Evolutionary conservation across 2,113 vertebrate species (phyloP).

Genomic region (Nothobranchius furzeri): DNA sequence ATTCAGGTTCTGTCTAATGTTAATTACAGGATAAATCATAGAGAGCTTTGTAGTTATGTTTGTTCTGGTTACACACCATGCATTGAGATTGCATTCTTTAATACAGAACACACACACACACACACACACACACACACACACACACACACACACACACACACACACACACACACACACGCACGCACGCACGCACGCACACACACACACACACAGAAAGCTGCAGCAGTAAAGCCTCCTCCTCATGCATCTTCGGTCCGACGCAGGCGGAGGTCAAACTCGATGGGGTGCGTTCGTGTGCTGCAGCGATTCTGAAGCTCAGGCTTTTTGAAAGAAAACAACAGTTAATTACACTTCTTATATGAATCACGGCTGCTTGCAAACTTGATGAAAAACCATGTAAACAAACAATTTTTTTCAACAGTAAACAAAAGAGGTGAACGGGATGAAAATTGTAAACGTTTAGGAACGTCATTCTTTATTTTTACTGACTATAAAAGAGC

Average conservation of each 20-base stretch:
- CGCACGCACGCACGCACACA: no score
- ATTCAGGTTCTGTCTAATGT: constrained; percentile 13
- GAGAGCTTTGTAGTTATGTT: neutral
- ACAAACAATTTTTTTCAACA: no score
- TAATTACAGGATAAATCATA: constrained; percentile 20
- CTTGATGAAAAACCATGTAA: no score
- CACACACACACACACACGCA: neutral
- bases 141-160: neutral
- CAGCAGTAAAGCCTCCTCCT: constrained; percentile 6
- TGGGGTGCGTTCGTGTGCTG: constrained; percentile 1
- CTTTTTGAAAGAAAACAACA: no score
- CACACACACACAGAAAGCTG: neutral
- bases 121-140: no score
- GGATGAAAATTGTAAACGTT: no score
- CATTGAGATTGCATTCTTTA: neutral
- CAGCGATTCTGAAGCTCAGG: neutral
- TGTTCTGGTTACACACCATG: constrained; percentile 6
- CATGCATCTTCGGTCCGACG: neutral
- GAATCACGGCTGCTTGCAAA: no score
- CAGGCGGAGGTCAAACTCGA: constrained; percentile 39
- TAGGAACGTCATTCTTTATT: no score
- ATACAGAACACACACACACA: no score
- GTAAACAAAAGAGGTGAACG: no score
- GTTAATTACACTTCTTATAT: no score
- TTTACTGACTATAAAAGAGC: no score